Evolutionary conservation across 2,113 vertebrate species (phyloP), one percentile per base, ranked within the genome.

Genomic region (Scomber colias): DNA sequence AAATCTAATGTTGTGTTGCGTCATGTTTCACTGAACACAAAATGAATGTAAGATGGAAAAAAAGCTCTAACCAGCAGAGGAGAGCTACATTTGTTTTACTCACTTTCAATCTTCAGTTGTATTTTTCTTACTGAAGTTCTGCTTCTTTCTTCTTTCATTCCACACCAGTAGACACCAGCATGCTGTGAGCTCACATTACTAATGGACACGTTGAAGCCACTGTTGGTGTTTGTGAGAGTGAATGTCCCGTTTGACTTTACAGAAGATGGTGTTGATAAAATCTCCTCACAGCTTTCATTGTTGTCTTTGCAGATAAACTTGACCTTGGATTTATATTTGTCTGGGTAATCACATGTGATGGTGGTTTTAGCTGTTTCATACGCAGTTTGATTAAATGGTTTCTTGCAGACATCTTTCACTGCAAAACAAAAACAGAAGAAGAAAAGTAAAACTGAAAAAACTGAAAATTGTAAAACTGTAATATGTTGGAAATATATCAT

Each of bases 131-230:
- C 0, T 5, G 0, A 0, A 11, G 3, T 4, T 30, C 9, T 0
- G 4, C 6, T 21, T 24, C 3, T 0, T 0, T 15, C 0, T 0
- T 1, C 2, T 14, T 19, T 11, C 4, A 1, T 3, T 74, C 68
- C 48, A 71, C 84, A 87, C 79, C 81, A 77, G 75, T 89, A 89
- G 27, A 63, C 12, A 21, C 71, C 79, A 46, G 1, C 0, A 16
- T 84, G 3, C 3, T 19, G 1, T 21, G 14, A 5, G 30, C 59
- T 79, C 45, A 86, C 45, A 0, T 16, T 0, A 40, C 35, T 40
- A 7, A 40, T 40, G 35, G 35, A 40, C 35, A 40, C 0, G 1
- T 40, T 40, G 35, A 40, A 40, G 35, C 35, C 24, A 27, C 24
- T 40, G 35, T 8, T 40, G 35, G 35, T 40, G 35, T 40, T 9